Base-by-base conservation (phyloP, 2,113 vertebrate species). In the Entomyzon cyanotis region DNA sequence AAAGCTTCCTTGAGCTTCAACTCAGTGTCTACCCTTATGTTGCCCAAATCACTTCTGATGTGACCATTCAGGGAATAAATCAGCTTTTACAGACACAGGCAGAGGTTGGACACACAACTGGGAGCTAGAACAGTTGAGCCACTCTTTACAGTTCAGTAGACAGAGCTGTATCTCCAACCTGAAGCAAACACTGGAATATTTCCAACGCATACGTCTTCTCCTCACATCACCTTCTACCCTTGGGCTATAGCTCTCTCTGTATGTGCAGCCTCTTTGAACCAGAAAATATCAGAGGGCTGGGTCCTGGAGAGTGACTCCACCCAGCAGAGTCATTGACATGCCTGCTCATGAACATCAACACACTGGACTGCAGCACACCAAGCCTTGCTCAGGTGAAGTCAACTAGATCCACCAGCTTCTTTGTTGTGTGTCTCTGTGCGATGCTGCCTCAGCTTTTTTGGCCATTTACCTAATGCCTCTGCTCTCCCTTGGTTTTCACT, bases 131-230 rank as follows among this genome's bases (percentile, higher is more conserved):
- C 25, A 14, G 7, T 2, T 64, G 42, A 89, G 21, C 20, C 33
- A 71, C 18, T 2, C 56, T 56, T 80, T 53, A 37, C 19, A n/a
- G 33, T 49, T 41, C 25, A 49, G 41, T 14, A 53, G 24, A 24
- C 21, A 64, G 19, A 87, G 11, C 37, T 88, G 22, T 62, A 33
- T 75, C 63, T 83, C 20, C 16, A 73, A 5, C 23, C 20, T 46
- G 37, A 84, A 77, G 35, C 22, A 68, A 85, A 69, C 13, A 23
- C 9, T 56, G n/a, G 24, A 56, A 68, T 68, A 23, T 65, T 73
- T 86, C 42, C 12, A 53, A 5, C 55, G 50, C 24, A 3, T 39
- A 18, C 0, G 0, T 71, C 23, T 12, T 75, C 3, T 71, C 33
- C 13, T 73, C 37, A 46, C 21, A 33, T 68, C 68, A 69, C 20